These are phyloP conservation scores for Forbesichthys agassizii DNA, from an alignment of 2,113 vertebrate genomes.

Conservation along the genomic window DNA sequence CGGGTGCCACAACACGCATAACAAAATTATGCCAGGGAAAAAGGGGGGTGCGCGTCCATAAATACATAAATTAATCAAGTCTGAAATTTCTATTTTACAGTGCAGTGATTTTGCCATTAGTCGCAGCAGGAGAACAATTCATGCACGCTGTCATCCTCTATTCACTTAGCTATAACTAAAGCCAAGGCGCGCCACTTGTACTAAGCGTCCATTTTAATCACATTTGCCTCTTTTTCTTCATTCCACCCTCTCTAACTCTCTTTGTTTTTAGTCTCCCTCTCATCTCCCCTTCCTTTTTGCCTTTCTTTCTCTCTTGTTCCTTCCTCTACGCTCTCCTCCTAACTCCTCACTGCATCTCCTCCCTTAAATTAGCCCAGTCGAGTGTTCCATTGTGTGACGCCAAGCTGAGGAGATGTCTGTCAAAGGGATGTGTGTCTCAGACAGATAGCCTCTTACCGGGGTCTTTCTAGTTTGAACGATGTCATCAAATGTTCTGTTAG, in stretches of 20 bases:
- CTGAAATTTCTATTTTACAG: constrained; percentile 85
- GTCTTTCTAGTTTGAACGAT: background rate
- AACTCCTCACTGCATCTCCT: constrained; percentile 34
- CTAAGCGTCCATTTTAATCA: constrained; percentile 70
- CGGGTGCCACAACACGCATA: constrained; percentile 57
- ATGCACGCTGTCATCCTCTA: constrained; percentile 68
- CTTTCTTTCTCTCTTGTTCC: constrained; percentile 18
- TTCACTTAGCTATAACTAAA: constrained; percentile 81
- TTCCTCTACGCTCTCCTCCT: constrained; percentile 33
- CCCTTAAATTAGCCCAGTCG: constrained; percentile 59
- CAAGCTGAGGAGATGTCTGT: constrained; percentile 60
- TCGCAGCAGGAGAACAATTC: constrained; percentile 73
- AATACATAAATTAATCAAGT: constrained; percentile 83
- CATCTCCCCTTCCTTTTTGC: background rate
- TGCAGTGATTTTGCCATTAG: constrained; percentile 79
- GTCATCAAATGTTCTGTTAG: too few relatives aligned
- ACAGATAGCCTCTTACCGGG: constrained; percentile 13
- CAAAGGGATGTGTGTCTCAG: constrained; percentile 39
- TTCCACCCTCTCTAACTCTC: background rate
- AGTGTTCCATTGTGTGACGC: constrained; percentile 65
- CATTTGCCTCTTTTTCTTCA: constrained; percentile 48
- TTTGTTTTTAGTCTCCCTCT: background rate
- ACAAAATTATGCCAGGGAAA: constrained; percentile 63
- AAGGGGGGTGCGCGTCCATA: constrained; percentile 67
- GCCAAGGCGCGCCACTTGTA: constrained; percentile 54